Evolutionary conservation across 2,888 invertebrate species (phyloP), one percentile per base, ranked within the genome.

Genomic region (Hyalella azteca): DNA sequence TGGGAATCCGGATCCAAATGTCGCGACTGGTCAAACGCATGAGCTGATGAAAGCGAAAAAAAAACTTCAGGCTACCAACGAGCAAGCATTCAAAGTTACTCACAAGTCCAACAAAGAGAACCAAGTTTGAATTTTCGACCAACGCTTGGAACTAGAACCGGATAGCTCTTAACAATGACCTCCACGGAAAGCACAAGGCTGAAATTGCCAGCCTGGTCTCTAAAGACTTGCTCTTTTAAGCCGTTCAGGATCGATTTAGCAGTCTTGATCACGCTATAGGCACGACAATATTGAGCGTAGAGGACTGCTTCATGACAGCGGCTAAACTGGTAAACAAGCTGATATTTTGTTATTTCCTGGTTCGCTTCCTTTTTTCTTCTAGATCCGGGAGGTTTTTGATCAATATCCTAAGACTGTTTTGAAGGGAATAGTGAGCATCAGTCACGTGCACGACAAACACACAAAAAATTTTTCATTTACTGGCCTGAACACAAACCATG

Each of bases 61-160:
- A 60, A 36, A 60, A 60, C 36, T 60, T 60, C 36, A 19, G 60
- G 36, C 3, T 60, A 26, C 60, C 60, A 60, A 36, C 60, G 60
- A 60, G 36, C 36, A 19, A 60, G 60, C 29, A 29, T 60, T 60
- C 60, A n/a, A 60, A 60, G 60, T 60, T 29, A 19, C 36, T 60
- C 60, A 36, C 60, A 60, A 60, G 60, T 60, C 36, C 29, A 60
- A 60, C 54, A 54, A 54, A 22, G 54, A 22, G 54, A 54, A 54
- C 54, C 54, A 54, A 54, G 54, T 54, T 54, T 29, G 26, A 29
- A 54, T 54, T 26, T 29, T 29, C 26, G 22, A 54, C 54, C 54
- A 22, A 22, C 22, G 26, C 26, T 26, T 26, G 4, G 29, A 29
- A 26, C 54, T 11, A 22, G 22, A 54, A 29, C 54, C 26, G 29